Evolutionary conservation across 2,113 vertebrate species (phyloP), one percentile per base, ranked within the genome.

Genomic region (Lophochroa leadbeateri): DNA sequence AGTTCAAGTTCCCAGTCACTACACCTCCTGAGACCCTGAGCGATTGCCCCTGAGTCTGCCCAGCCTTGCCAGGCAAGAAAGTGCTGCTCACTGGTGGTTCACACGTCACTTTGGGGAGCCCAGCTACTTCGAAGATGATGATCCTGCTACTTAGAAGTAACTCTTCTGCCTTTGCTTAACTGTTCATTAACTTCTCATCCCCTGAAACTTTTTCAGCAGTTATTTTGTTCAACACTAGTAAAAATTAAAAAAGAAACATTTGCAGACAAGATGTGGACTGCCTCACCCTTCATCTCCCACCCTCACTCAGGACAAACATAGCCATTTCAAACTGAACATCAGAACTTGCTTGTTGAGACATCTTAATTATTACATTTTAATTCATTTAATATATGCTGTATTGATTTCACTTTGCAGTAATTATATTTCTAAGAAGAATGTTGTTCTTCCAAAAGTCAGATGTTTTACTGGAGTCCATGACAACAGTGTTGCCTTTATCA

Each of bases 371-470:
- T 82, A 50, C 33, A 69, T 87, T 95, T 89, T 82, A 61, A 82
- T 76, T 84, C 8, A 52, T 74, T 84, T 79, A 71, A 71, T 91
- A 86, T 25, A 68, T 39, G 74, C 20, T 47, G 25, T 65, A 91
- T 79, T 71, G 77, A 95, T 91, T 92, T 95, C 69, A 91, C 27
- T 78, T 75, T 31, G 64, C 35, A 70, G 76, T 78, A 93, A 94
- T 90, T 92, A 80, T 96, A 95, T 86, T 94, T 74, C 79, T 93
- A 93, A 96, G 86, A 90, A 81, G 55, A 81, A 75, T 47, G 68
- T 25, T 80, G 79, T 77, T 83, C 71, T 94, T 89, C 57, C 91
- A 96, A 75, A 96, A 91, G 72, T 86, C 82, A 94, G 57, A 86
- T 94, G 65, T 92, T 94, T 82, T 76, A 79, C 53, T 65, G 41